Evolutionary conservation across 2,888 invertebrate species (phyloP).

Genomic region (Neoaliturus tenellus): DNA sequence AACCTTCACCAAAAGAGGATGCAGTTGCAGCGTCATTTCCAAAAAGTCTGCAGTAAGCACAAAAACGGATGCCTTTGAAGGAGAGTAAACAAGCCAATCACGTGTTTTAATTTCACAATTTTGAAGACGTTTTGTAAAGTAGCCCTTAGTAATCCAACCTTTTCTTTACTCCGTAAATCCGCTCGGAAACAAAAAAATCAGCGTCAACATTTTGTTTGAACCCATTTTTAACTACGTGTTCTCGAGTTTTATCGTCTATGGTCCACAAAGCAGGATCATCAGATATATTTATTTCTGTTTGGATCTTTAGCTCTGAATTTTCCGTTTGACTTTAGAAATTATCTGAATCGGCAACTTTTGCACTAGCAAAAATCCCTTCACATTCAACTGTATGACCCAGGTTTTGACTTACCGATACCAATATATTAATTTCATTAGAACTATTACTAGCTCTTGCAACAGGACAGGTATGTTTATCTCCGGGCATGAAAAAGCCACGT

Average conservation of each 20-base stretch:
- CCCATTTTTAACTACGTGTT: background rate
- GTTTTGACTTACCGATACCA: background rate
- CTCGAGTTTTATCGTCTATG: background rate
- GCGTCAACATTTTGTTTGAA: slow-evolving; percentile 8
- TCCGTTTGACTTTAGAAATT: background rate
- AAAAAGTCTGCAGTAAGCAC: slow-evolving; percentile 12
- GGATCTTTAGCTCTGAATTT: background rate
- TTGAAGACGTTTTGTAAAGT: background rate
- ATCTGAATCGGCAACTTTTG: background rate
- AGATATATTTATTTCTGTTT: background rate
- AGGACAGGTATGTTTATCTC: background rate
- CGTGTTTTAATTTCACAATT: no score
- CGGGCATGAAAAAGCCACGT: background rate
- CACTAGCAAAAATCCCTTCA: background rate
- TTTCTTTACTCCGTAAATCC: background rate
- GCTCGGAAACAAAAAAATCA: no score
- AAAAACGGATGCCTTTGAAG: slow-evolving; percentile 21
- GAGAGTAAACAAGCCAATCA: no score
- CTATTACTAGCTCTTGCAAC: background rate
- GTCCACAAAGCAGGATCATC: background rate
- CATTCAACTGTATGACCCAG: background rate
- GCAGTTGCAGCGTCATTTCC: slow-evolving; percentile 4
- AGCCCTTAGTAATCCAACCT: background rate
- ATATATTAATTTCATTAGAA: background rate
- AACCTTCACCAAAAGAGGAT: background rate